Conservation (phyloP, 2,888 invertebrate genomes). For the Hydroisotoma schaefferi region DNA sequence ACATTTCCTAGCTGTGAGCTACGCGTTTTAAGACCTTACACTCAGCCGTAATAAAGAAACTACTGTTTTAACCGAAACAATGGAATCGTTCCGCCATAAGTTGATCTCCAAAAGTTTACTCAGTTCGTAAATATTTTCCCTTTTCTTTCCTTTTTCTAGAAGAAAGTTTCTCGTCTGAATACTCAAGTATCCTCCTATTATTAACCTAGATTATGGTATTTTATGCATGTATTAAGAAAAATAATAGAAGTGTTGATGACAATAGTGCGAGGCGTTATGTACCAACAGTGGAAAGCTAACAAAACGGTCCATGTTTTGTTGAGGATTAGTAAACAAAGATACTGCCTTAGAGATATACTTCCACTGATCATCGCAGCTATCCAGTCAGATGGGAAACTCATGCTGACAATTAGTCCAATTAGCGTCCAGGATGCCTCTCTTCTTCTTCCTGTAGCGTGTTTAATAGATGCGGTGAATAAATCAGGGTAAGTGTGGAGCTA, state of each 20-base stretch:
- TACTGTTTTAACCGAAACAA: too few relatives aligned
- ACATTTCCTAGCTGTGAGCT: too few relatives aligned
- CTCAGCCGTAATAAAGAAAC: too few relatives aligned
- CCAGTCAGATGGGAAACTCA: background rate
- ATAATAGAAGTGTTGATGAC: too few relatives aligned
- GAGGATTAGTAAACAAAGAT: background rate
- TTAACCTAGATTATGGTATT: too few relatives aligned
- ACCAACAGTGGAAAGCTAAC: background rate
- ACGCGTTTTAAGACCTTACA: too few relatives aligned
- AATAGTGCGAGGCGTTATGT: background rate
- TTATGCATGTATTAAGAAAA: too few relatives aligned
- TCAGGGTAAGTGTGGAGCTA: constrained; percentile 17
- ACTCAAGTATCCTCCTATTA: background rate
- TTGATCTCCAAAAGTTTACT: too few relatives aligned
- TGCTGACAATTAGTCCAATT: constrained; percentile 8
- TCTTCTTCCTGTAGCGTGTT: constrained; percentile 8
- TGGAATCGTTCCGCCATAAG: too few relatives aligned
- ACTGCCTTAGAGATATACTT: background rate
- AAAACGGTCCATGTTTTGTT: background rate
- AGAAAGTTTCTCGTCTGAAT: background rate
- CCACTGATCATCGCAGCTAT: constrained; percentile 1
- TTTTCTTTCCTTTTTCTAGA: background rate
- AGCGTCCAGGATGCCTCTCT: constrained; percentile 5
- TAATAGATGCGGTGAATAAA: constrained; percentile 13
- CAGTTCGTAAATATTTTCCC: too few relatives aligned